Percentiles rank a stretch among this genome's conserved stretches.
Evolutionary conservation across 2,113 vertebrate genomes (phyloP).

Genomic region (Rhipidura dahli): DNA sequence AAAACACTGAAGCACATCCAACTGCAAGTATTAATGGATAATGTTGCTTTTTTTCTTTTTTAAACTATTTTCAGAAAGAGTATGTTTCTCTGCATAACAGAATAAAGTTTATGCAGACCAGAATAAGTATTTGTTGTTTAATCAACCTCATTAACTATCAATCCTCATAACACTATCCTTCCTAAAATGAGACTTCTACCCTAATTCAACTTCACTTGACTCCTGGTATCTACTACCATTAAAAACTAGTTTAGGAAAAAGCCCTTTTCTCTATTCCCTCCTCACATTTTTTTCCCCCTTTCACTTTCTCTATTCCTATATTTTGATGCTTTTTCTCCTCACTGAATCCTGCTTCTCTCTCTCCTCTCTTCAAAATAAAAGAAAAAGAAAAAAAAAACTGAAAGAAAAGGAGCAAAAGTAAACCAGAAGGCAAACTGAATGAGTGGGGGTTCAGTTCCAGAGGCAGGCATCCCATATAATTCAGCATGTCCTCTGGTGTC

Average conservation of each 20-base stretch:
- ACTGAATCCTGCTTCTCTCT: not conserved
- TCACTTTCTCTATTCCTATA: not conserved
- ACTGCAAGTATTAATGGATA: not conserved
- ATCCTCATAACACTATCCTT: not conserved
- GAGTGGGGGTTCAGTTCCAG: not conserved
- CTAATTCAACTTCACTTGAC: not conserved
- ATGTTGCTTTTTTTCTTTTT: not conserved
- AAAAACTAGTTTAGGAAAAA: not conserved
- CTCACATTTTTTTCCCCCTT: not conserved
- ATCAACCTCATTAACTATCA: not conserved
- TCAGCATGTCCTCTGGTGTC: not conserved
- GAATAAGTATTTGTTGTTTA: not conserved
- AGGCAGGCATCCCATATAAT: not conserved
- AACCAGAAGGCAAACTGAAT: not conserved
- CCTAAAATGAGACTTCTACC: not conserved
- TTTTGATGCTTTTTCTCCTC: not conserved
- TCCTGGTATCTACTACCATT: not conserved
- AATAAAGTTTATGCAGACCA: not conserved
- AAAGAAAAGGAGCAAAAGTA: not conserved
- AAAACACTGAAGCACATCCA: not conserved
- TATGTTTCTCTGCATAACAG: not conserved
- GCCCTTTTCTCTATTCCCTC: not conserved
- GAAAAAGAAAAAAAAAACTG: not conserved
- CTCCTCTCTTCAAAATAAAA: not conserved
- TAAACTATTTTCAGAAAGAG: not conserved